Evolutionary conservation across 1,140 invertebrate genomes (phyloP).

Genomic region (Cotesia vestalis): DNA sequence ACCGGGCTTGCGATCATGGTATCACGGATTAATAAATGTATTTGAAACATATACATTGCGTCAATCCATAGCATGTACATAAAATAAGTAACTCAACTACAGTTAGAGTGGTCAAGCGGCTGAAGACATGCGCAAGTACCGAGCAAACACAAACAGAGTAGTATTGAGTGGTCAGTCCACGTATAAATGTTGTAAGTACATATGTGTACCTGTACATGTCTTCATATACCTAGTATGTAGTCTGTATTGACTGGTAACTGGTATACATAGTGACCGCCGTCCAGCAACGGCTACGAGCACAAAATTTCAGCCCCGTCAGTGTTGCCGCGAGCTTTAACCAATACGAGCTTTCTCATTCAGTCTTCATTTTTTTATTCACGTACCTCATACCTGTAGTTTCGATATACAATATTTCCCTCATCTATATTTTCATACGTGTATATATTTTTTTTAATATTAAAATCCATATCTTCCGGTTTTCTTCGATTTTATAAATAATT

Average conservation of each 20-base stretch:
- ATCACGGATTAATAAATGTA: conserved; percentile 30
- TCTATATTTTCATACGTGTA: too few relatives aligned
- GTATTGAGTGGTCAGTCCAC: conserved; percentile 57
- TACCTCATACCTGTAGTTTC: not conserved
- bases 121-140: conserved; percentile 56
- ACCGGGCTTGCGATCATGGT: conserved; percentile 42
- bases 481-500: too few relatives aligned
- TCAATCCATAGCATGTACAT: too few relatives aligned
- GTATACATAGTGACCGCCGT: not conserved
- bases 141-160: conserved; percentile 59
- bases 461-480: too few relatives aligned
- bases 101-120: conserved; percentile 15
- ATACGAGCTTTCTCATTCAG: conserved; percentile 60
- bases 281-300: not conserved
- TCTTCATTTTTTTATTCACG: conserved; percentile 45
- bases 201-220: not conserved
- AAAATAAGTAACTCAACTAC: too few relatives aligned
- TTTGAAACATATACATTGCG: too few relatives aligned
- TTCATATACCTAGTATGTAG: conserved; percentile 38
- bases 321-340: conserved; percentile 41
- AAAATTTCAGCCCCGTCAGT: conserved; percentile 38
- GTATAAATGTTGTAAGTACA: not conserved
- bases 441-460: too few relatives aligned
- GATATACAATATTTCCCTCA: too few relatives aligned
- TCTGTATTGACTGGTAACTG: conserved; percentile 43